These are phyloP conservation scores for Meandrusa payeni DNA, from an alignment of 2,888 invertebrate genomes.

Conservation along the genomic window DNA sequence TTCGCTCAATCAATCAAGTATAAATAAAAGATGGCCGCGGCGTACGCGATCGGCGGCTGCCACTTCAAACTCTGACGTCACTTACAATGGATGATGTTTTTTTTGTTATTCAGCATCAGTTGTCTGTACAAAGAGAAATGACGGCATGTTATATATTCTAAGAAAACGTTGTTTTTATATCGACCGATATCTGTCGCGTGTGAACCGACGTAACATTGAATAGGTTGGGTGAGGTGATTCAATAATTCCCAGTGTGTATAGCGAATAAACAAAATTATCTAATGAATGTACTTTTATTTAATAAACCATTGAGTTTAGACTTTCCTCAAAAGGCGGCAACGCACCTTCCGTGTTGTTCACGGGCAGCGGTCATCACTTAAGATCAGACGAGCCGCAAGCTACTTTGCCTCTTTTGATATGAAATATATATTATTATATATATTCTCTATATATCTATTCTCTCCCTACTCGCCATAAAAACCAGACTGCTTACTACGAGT, in stretches of 20 bases:
- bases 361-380: too few relatives aligned
- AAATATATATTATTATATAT: slow-evolving; percentile 2
- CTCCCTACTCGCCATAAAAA: too few relatives aligned
- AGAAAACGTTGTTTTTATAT: slow-evolving; percentile 27
- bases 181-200: slow-evolving; percentile 13
- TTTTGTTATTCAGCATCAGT: slow-evolving; percentile 32
- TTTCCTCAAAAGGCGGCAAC: too few relatives aligned
- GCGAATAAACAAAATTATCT: too few relatives aligned
- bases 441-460: too few relatives aligned
- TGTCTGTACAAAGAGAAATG: slow-evolving; percentile 34
- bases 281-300: too few relatives aligned
- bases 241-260: slow-evolving; percentile 3
- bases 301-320: too few relatives aligned
- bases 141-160: slow-evolving; percentile 33
- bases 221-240: slow-evolving; percentile 8
- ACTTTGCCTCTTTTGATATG: not conserved
- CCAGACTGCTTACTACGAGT: too few relatives aligned
- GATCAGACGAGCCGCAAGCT: too few relatives aligned
- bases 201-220: slow-evolving; percentile 14
- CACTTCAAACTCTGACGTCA: slow-evolving; percentile 62
- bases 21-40: slow-evolving; percentile 69
- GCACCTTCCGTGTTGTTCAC: too few relatives aligned
- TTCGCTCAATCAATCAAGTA: slow-evolving; percentile 72
- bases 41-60: slow-evolving; percentile 51
- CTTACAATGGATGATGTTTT: slow-evolving; percentile 41